Evolutionary conservation across 2,113 vertebrate genomes (phyloP).

Genomic region (Gallinago paraguaiae): DNA sequence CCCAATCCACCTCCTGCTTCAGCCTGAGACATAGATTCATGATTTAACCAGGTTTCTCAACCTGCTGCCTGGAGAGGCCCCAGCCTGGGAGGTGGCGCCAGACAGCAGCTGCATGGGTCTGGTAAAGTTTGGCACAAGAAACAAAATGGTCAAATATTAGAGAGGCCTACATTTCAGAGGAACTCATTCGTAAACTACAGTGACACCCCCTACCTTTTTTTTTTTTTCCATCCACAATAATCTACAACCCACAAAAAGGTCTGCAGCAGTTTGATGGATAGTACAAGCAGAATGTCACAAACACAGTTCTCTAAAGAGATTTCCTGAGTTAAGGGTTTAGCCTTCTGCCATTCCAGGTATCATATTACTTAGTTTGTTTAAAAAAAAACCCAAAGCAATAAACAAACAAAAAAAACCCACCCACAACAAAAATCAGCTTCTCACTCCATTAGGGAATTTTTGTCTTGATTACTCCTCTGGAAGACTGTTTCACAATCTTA

Average conservation of each 20-base stretch:
- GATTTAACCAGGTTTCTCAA: constrained; percentile 25
- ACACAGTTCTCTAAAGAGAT: background rate
- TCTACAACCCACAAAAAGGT: background rate
- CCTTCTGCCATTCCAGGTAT: background rate
- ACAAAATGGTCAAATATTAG: background rate
- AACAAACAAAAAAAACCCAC: background rate
- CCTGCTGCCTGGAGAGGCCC: constrained; percentile 24
- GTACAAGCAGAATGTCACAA: background rate
- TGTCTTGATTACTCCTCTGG: background rate
- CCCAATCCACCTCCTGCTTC: background rate
- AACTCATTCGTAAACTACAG: background rate
- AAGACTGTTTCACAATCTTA: background rate
- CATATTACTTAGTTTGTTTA: background rate
- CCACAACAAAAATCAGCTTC: background rate
- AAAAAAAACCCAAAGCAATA: background rate
- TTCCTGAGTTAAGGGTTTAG: background rate
- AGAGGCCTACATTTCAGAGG: background rate
- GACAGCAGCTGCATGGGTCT: background rate
- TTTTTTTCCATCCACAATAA: background rate
- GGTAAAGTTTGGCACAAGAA: background rate
- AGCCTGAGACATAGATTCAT: background rate
- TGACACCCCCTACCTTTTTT: background rate
- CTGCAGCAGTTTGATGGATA: background rate
- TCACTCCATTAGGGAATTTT: background rate
- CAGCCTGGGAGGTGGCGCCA: constrained; percentile 2